These are phyloP conservation scores for Eristalis intricaria DNA, from an alignment of 2,888 invertebrate genomes.

Conservation along the genomic window DNA sequence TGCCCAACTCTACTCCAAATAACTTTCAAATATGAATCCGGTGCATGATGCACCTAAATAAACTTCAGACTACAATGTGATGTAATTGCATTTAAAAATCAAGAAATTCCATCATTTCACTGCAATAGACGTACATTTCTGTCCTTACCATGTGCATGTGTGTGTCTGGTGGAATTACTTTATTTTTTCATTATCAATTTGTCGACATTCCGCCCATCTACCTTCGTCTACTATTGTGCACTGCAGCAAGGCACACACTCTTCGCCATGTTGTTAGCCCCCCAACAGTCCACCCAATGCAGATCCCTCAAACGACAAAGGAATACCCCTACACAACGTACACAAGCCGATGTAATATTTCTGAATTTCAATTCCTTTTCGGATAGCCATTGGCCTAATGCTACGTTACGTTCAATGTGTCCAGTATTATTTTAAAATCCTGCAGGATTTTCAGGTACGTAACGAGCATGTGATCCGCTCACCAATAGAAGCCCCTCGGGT, in stretches of 20 bases:
- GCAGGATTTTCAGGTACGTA: constrained; percentile 56
- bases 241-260: not conserved
- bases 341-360: constrained; percentile 54
- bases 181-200: not conserved
- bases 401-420: constrained; percentile 61
- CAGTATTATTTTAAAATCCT: constrained; percentile 64
- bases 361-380: constrained; percentile 65
- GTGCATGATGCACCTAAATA: no score
- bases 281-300: not conserved
- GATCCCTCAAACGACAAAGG: constrained; percentile 57
- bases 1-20: no score
- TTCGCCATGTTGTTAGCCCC: not conserved
- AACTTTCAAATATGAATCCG: no score
- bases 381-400: constrained; percentile 54
- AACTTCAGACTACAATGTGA: no score
- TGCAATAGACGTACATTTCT: no score
- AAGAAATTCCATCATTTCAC: no score
- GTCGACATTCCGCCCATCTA: not conserved
- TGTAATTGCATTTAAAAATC: no score
- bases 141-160: no score
- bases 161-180: not conserved
- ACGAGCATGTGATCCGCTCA: constrained; percentile 30
- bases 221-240: not conserved
- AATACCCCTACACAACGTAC: constrained; percentile 30
- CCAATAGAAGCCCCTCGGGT: not conserved